Conservation (phyloP, 1,140 invertebrate genomes). For the Macrobrachium nipponense region DNA sequence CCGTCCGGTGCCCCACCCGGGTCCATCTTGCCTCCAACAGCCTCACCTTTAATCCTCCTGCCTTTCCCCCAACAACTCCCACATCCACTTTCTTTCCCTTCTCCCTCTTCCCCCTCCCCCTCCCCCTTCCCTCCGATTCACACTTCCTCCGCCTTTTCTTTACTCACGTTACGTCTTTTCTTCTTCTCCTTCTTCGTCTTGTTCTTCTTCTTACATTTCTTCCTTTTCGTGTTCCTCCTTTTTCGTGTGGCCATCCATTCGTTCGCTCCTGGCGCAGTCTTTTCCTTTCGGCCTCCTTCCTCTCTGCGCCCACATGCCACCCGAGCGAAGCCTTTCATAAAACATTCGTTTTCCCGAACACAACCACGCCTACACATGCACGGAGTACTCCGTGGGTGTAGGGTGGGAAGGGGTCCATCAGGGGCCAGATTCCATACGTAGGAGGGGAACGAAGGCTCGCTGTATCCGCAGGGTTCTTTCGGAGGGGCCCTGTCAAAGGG, state of each 20-base stretch:
- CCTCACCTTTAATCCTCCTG: not conserved
- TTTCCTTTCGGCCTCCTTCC: not conserved
- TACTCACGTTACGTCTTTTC: not conserved
- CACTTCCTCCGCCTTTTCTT: not conserved
- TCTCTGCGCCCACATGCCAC: not conserved
- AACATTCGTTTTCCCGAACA: no score
- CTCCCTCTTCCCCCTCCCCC: not conserved
- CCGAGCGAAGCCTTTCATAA: not conserved
- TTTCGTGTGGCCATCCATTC: not conserved
- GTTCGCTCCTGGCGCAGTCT: not conserved
- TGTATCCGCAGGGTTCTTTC: no score
- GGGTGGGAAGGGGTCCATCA: no score
- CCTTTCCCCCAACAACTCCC: not conserved
- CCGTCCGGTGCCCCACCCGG: not conserved
- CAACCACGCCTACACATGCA: no score
- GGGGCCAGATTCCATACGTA: no score
- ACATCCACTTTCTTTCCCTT: not conserved
- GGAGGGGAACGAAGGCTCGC: no score
- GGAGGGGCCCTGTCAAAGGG: no score
- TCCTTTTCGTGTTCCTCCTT: no score
- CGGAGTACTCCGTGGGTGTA: no score
- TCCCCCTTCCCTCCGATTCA: not conserved
- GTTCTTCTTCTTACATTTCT: not conserved
- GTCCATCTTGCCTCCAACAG: not conserved
- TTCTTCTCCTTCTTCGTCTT: not conserved